Evolutionary conservation across 2,113 vertebrate species (phyloP).

Genomic region (Hypocryptadius cinnamomeus): DNA sequence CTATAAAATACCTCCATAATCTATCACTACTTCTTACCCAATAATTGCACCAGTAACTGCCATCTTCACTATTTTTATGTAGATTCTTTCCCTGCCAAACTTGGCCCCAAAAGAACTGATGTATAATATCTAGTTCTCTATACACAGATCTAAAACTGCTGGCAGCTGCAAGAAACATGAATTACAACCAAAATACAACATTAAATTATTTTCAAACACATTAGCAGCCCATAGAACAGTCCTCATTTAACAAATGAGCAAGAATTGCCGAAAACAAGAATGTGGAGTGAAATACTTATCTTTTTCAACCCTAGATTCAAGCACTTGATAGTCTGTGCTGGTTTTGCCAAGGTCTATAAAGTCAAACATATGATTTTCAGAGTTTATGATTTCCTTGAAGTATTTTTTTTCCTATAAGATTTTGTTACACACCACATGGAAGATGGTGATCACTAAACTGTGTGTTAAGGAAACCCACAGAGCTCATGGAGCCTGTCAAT

Average conservation of each 20-base stretch:
- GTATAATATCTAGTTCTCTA: neutral
- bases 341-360: neutral
- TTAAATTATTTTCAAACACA: neutral
- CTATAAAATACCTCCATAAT: neutral
- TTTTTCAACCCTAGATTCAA: neutral
- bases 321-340: neutral
- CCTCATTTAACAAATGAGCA: neutral
- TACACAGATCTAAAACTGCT: neutral
- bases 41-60: neutral
- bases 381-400: neutral
- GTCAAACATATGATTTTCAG: neutral
- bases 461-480: neutral
- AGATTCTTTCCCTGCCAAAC: neutral
- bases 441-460: neutral
- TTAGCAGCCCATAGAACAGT: neutral
- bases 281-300: neutral
- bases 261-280: neutral
- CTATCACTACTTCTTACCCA: neutral
- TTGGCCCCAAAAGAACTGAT: neutral
- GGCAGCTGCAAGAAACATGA: neutral
- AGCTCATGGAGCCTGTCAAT: accelerated
- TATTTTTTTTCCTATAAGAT: neutral
- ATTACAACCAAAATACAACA: neutral
- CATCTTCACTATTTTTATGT: neutral
- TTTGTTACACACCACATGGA: neutral